Conservation (phyloP, 1,140 invertebrate genomes). For the Rhopalosiphum padi region DNA sequence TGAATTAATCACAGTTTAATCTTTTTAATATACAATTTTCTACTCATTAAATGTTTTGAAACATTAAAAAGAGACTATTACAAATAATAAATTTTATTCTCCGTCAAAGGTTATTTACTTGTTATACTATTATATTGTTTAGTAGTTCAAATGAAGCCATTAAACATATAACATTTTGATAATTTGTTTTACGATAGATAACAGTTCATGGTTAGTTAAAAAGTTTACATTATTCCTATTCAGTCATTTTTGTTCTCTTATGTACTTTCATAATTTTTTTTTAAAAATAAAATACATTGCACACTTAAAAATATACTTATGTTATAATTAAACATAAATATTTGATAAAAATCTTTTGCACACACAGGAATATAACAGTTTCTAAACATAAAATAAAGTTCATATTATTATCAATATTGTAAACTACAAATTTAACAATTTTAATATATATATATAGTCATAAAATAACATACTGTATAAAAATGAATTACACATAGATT, state of each 20-base stretch:
- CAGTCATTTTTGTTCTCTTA: slow-evolving; percentile 23
- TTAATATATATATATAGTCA: neutral
- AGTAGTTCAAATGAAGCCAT: neutral
- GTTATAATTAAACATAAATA: neutral
- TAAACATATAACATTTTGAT: neutral
- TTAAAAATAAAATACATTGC: neutral
- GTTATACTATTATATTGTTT: neutral
- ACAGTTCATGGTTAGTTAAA: neutral
- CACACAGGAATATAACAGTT: neutral
- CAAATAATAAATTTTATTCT: neutral
- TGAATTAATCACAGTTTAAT: neutral
- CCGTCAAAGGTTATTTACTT: neutral
- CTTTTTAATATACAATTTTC: neutral
- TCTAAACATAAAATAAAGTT: neutral
- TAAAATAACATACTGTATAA: slow-evolving; percentile 19
- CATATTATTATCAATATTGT: neutral
- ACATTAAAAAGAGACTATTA: neutral
- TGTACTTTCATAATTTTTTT: neutral
- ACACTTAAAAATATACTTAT: slow-evolving; percentile 15
- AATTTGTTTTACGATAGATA: neutral
- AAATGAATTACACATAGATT: neutral
- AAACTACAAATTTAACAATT: neutral
- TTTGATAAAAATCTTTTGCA: slow-evolving; percentile 12
- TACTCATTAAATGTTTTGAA: neutral
- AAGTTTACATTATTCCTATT: slow-evolving; percentile 38